A percentile compares a stretch with the other conserved stretches of the same genome.
Conservation (phyloP, 2,113 vertebrate species). For the Fulmarus glacialis region DNA sequence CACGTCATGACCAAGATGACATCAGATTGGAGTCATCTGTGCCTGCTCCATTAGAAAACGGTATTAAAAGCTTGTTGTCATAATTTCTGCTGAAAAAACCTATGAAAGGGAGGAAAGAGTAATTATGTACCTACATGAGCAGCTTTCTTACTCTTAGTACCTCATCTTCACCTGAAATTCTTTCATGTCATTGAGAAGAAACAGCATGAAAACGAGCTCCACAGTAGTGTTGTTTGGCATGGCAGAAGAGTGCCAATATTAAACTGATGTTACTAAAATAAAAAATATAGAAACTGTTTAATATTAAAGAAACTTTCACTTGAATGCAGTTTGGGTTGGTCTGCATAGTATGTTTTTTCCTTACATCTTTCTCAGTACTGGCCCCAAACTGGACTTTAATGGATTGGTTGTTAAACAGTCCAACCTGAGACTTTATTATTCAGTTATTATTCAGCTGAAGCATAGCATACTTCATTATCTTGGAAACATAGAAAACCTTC, state of each 20-base stretch:
- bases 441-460: not conserved
- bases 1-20: slow-evolving; percentile 90
- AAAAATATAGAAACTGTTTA: not conserved
- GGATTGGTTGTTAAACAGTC: not conserved
- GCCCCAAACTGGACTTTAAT: not conserved
- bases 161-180: not conserved
- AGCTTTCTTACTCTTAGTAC: not conserved
- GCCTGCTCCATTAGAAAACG: slow-evolving; percentile 85
- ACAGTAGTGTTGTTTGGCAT: not conserved
- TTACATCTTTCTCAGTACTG: not conserved
- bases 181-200: not conserved
- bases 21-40: slow-evolving; percentile 80
- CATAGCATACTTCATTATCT: not conserved
- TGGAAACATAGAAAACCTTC: not conserved
- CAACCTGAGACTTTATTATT: not conserved
- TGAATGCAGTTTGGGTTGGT: not conserved
- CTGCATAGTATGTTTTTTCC: not conserved
- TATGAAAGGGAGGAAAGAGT: not conserved
- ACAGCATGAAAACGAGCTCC: not conserved
- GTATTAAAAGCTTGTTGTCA: slow-evolving; percentile 67
- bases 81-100: not conserved
- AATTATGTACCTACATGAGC: not conserved
- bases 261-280: not conserved
- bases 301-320: not conserved
- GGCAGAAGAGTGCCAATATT: not conserved